Percentiles rank a stretch among this genome's conserved stretches.
Evolutionary conservation across 2,797 vertebrate genomes (phyloP).

Genomic region (Myotis vivesi): DNA sequence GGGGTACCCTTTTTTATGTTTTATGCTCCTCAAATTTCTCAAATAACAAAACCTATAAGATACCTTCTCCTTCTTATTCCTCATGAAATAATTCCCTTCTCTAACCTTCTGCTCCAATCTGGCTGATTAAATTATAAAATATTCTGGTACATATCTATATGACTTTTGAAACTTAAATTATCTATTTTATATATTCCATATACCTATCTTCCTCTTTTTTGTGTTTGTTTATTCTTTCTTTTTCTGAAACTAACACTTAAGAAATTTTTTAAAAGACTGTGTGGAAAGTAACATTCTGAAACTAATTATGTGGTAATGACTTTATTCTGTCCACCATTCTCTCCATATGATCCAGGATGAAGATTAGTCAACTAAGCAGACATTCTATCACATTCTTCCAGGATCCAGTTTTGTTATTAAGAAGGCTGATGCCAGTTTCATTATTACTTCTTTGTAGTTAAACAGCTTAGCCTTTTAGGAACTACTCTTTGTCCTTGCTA

Average conservation of each 20-base stretch:
- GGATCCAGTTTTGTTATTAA: neutral
- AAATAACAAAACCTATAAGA: neutral
- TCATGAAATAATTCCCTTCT: neutral
- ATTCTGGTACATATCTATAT: neutral
- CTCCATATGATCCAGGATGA: neutral
- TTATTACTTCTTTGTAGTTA: neutral
- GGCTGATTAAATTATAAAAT: neutral
- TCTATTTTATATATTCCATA: neutral
- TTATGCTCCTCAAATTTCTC: neutral
- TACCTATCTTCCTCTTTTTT: neutral
- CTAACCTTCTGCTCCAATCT: neutral
- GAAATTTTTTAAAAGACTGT: neutral
- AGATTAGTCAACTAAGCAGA: neutral
- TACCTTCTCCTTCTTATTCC: neutral
- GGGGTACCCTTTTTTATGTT: neutral
- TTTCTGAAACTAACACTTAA: neutral
- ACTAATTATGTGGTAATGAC: neutral
- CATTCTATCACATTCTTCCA: neutral
- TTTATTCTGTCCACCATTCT: neutral
- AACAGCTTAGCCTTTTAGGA: neutral
- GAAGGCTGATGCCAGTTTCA: neutral
- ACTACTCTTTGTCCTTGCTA: neutral
- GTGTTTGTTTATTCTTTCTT: neutral
- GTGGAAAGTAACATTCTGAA: neutral
- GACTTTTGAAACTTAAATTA: neutral